phyloP scores from a whole-genome alignment of 2,113 vertebrate genomes.

The Hystrix cristata region DNA sequence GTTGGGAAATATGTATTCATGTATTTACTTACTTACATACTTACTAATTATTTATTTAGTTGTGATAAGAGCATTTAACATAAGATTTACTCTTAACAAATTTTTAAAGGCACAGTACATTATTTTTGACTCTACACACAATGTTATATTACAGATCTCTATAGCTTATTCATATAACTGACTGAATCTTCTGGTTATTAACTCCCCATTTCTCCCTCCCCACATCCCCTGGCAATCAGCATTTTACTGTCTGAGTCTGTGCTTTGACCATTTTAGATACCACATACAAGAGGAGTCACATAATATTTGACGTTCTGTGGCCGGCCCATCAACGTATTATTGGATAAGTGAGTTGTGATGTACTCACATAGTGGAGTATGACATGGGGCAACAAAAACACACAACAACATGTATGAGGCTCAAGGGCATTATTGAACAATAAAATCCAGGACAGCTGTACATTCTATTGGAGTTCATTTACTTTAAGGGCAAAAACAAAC shows the following conservation, averaged over 20 bases:
- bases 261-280: not conserved
- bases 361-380: not conserved
- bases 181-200: not conserved
- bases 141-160: not conserved
- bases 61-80: not conserved
- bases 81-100: no score
- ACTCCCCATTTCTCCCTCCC: not conserved
- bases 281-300: not conserved
- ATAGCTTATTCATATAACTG: not conserved
- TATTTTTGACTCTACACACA: no score
- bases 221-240: not conserved
- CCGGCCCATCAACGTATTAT: no score
- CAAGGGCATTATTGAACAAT: not conserved
- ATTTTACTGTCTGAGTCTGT: not conserved
- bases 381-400: not conserved
- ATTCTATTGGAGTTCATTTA: not conserved
- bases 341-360: no score
- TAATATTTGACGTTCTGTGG: not conserved
- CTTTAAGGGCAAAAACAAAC: not conserved
- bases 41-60: not conserved
- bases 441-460: not conserved
- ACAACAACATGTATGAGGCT: no score
- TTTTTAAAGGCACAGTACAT: not conserved
- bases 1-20: not conserved
- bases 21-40: no score